Evolutionary conservation across 2,113 vertebrate genomes (phyloP), one percentile per base, ranked within the genome.

Genomic region (Carollia perspicillata): DNA sequence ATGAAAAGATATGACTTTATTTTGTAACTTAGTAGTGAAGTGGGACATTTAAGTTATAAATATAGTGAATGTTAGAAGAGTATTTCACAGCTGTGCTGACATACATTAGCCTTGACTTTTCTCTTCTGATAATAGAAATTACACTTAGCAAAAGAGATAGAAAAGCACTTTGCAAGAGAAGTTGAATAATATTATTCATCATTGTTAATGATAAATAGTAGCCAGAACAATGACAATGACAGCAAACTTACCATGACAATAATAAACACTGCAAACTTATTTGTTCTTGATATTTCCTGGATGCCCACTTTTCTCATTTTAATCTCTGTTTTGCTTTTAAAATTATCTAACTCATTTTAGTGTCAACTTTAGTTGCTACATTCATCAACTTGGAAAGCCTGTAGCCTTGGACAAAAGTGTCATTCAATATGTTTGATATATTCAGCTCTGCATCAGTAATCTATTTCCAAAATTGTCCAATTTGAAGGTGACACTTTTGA

Each of bases 401-500:
- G 5, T 26, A 96, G 72, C 74, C 88, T 53, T 14, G 26, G 94
- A 89, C 42, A 77, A 84, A 72, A 1, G 8, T 51, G 90, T 84
- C 65, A 55, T 95, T 83, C 17, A 40, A 18, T 1, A 0, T 90
- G 60, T 97, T 96, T 91, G 90, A 80, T 88, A 71, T 65, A 81
- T 72, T 94, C 65, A 23, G 13, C 68, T 80, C 91, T 28, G 28
- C 69, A 83, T 95, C 84, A 97, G 91, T 94, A 95, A 97, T 94
- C 95, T 96, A 17, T 91, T 97, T 97, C 97, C 79, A 96, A 96
- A 97, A 86, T 94, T 95, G 78, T 90, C 93, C 93, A 96, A 68
- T 97, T 97, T 97, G 35, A 30, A 98, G 97, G 71, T 96, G 90
- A 97, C 71, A 97, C 96, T 78, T 88, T 53, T 96, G 89, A 97